Evolutionary conservation across 2,113 vertebrate species (phyloP), one percentile per base, ranked within the genome.

Genomic region (Psettodes erumei): DNA sequence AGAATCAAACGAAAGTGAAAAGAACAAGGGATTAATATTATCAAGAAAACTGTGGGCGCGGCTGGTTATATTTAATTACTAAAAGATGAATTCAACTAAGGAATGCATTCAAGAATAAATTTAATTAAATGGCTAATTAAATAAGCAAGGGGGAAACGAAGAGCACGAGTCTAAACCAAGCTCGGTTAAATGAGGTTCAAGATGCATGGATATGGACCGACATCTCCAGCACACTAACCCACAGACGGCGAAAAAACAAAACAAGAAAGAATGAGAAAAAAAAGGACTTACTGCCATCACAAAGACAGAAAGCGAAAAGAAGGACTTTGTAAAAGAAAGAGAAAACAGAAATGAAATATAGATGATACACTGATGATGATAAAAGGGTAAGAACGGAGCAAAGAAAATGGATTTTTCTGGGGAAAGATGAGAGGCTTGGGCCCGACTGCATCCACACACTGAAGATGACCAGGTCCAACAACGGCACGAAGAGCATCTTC

Each of bases 401-500:
- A 10, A 60, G 18, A 68, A 5, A 5, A 9, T n/a, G 5, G 50
- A 43, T 40, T 12, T 28, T 18, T 64, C 6, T 25, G 27, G 55
- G 56, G 16, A 69, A 53, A 25, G 15, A 75, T 6, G 18, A 53
- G 38, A 28, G 19, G 27, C 65, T 21, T 16, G 12, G 8, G 18
- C 75, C 18, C 42, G 33, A 75, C 63, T 8, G 43, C 12, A 54
- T 47, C 53, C 45, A 58, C 43, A 53, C 25, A 62, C 16, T 54
- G 18, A 51, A 32, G 43, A 68, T 19, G 25, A 55, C 19, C 1
- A n/a, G 58, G 42, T 43, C 16, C 38, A 84, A 16, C 8, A 19
- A 15, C 23, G 53, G 30, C 78, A 74, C 32, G 51, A 86, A 77
- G 11, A 78, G 21, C 21, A 48, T 48, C 71, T 75, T 68, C 25